Percentiles rank a stretch among this genome's conserved stretches.
Conservation (phyloP, 1,140 invertebrate genomes). For the Anadara kagoshimensis region DNA sequence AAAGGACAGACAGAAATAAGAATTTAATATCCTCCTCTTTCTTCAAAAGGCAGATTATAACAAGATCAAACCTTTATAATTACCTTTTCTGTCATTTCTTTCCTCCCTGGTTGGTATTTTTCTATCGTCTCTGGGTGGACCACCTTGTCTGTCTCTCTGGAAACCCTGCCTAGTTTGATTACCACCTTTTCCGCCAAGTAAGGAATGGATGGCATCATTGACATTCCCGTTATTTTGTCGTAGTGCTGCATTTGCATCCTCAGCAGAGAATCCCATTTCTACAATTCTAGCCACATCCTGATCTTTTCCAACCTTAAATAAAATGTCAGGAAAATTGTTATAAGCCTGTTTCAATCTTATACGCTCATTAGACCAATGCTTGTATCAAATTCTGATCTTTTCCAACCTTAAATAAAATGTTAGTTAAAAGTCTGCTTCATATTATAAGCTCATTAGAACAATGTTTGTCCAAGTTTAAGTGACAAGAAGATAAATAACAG, state of each 20-base stretch:
- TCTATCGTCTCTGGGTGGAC: slow-evolving; percentile 28
- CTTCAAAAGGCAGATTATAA: no score
- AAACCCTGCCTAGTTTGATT: slow-evolving; percentile 20
- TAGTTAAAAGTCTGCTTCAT: neutral
- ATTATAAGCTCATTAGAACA: neutral
- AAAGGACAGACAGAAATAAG: no score
- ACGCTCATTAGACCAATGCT: neutral
- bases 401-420: slow-evolving; percentile 61
- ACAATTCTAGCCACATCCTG: slow-evolving; percentile 87
- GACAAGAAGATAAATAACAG: neutral
- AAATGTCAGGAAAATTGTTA: slow-evolving; percentile 5
- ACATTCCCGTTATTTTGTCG: slow-evolving; percentile 84
- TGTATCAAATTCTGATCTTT: slow-evolving; percentile 82
- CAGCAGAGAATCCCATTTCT: slow-evolving; percentile 85
- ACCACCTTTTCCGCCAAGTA: slow-evolving; percentile 44
- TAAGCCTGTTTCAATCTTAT: neutral
- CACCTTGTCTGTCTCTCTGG: slow-evolving; percentile 20
- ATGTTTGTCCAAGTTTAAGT: neutral
- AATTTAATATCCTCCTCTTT: no score
- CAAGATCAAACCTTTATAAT: slow-evolving; percentile 2
- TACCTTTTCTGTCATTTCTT: slow-evolving; percentile 54
- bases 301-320: slow-evolving; percentile 78
- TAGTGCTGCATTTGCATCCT: slow-evolving; percentile 85
- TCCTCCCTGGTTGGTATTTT: slow-evolving; percentile 10
- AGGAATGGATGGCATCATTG: slow-evolving; percentile 78